A percentile compares a stretch with the other conserved stretches of the same genome.
Evolutionary conservation across 2,797 vertebrate genomes (phyloP).

Genomic region (Molossus molossus): DNA sequence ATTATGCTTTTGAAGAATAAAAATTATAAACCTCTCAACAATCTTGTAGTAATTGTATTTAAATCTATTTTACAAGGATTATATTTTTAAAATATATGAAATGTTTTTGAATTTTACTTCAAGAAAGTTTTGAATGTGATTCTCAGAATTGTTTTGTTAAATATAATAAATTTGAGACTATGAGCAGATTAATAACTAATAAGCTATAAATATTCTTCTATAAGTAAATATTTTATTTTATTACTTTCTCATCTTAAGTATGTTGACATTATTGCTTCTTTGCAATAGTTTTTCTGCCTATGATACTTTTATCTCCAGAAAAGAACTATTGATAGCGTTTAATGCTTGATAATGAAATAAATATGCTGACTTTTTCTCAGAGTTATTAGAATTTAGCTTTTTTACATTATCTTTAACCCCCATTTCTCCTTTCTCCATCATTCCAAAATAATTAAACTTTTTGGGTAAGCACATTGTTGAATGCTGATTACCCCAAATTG

Average conservation of each 20-base stretch:
- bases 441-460: slow-evolving; percentile 20
- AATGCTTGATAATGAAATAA: not conserved
- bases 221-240: slow-evolving; percentile 12
- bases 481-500: not conserved
- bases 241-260: not conserved
- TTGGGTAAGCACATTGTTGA: not conserved
- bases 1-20: slow-evolving; percentile 48
- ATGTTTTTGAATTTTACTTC: slow-evolving; percentile 31
- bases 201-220: not conserved
- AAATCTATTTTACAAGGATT: slow-evolving; percentile 39
- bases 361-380: slow-evolving; percentile 45
- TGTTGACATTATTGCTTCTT: slow-evolving; percentile 7
- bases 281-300: not conserved
- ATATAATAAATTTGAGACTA: not conserved
- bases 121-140: slow-evolving; percentile 42
- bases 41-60: slow-evolving; percentile 22
- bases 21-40: slow-evolving; percentile 42
- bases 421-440: not conserved
- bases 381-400: slow-evolving; percentile 17
- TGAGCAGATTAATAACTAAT: slow-evolving; percentile 39
- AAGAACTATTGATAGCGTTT: not conserved
- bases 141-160: slow-evolving; percentile 48
- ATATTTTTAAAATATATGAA: slow-evolving; percentile 40
- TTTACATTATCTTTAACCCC: not conserved
- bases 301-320: slow-evolving; percentile 39